Evolutionary conservation across 2,888 invertebrate genomes (phyloP).

Genomic region (Mamestra brassicae): DNA sequence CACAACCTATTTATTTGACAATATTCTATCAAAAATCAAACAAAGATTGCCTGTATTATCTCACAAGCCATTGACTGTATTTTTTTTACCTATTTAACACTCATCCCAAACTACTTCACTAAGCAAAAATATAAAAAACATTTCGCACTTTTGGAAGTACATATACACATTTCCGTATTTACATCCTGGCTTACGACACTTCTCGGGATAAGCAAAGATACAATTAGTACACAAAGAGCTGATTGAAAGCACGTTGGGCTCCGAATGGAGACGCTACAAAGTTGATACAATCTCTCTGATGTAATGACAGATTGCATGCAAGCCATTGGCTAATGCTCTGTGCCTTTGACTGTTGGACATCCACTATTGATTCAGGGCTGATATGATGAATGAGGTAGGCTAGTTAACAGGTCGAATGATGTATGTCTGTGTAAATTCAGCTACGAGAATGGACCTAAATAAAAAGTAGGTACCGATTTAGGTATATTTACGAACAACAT

Average conservation of each 20-base stretch:
- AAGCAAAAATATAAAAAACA: background rate
- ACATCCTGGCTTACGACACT: background rate
- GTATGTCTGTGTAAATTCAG: background rate
- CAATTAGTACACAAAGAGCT: constrained; percentile 26
- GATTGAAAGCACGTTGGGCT: constrained; percentile 28
- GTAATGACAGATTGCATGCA: constrained; percentile 10
- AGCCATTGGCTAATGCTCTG: constrained; percentile 21
- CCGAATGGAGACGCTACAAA: constrained; percentile 2
- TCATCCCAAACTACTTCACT: background rate
- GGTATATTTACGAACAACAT: background rate
- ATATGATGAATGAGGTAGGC: constrained; percentile 3
- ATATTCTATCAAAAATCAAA: background rate
- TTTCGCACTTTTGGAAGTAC: constrained; percentile 4
- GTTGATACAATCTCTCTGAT: constrained; percentile 14
- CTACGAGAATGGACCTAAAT: too few relatives aligned
- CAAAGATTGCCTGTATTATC: too few relatives aligned
- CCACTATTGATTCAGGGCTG: background rate
- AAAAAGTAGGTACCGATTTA: too few relatives aligned
- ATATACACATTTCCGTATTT: constrained; percentile 3
- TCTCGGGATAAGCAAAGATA: constrained; percentile 12
- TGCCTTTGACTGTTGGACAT: background rate
- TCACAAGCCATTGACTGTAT: too few relatives aligned
- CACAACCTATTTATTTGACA: background rate
- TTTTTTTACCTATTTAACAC: background rate
- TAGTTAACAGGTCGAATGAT: background rate